These are phyloP conservation scores for Aethes cnicana DNA, from an alignment of 2,888 invertebrate genomes.

Conservation along the genomic window DNA sequence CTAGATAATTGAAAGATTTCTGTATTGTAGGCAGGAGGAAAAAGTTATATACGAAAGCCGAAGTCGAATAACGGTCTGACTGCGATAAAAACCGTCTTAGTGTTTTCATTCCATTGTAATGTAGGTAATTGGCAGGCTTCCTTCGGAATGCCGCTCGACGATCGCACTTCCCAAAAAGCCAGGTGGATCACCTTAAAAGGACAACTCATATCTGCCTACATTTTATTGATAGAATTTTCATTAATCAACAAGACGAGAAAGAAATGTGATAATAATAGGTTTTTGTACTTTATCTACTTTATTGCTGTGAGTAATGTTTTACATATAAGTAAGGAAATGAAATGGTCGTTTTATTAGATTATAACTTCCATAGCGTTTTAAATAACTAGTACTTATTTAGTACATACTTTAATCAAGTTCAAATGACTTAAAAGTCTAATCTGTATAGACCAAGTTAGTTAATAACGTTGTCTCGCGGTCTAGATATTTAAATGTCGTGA, in stretches of 20 bases:
- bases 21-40: conserved; percentile 54
- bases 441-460: conserved; percentile 45
- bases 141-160: conserved; percentile 68
- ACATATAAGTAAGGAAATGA: conserved; percentile 2
- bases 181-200: conserved; percentile 59
- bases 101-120: conserved; percentile 57
- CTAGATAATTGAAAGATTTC: conserved; percentile 77
- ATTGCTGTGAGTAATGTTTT: conserved; percentile 4
- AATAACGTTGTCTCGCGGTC: conserved; percentile 47
- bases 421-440: too few relatives aligned
- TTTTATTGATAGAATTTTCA: conserved; percentile 62
- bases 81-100: conserved; percentile 62
- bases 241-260: conserved; percentile 37
- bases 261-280: conserved; percentile 33
- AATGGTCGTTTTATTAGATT: conserved; percentile 22
- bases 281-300: conserved; percentile 13
- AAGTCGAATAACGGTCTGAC: conserved; percentile 70
- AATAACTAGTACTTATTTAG: too few relatives aligned
- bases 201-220: conserved; percentile 57
- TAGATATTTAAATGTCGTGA: conserved; percentile 47
- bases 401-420: too few relatives aligned
- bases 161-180: conserved; percentile 70
- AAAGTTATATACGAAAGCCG: conserved; percentile 71
- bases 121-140: conserved; percentile 73
- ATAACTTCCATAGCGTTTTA: conserved; percentile 20